Conservation (phyloP, 2,797 vertebrate genomes). For the Avahi laniger region DNA sequence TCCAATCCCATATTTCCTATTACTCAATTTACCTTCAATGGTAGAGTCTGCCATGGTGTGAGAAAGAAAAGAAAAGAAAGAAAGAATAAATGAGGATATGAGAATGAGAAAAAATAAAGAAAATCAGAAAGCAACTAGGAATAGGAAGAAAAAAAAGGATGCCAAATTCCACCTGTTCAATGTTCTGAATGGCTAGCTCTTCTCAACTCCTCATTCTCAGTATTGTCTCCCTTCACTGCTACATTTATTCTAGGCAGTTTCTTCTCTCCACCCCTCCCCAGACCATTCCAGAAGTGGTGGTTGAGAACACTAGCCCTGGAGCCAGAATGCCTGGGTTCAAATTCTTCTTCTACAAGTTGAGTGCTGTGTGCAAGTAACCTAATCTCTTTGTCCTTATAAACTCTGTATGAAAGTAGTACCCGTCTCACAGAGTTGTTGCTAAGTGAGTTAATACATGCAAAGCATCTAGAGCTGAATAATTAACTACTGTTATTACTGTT, state of each 20-base stretch:
- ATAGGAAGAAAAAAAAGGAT: neutral
- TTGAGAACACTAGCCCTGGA: neutral
- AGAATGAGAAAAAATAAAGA: neutral
- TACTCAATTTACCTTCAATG: neutral
- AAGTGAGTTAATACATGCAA: neutral
- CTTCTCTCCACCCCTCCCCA: neutral
- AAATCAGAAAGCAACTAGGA: neutral
- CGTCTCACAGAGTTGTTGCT: neutral
- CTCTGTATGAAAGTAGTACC: neutral
- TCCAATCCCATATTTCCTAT: neutral
- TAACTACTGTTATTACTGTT: neutral
- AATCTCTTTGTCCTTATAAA: neutral
- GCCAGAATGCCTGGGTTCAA: neutral
- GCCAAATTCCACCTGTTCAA: neutral
- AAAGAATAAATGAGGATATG: neutral
- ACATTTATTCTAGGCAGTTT: neutral
- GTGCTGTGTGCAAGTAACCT: neutral
- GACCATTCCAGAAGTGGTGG: neutral
- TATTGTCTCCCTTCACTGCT: neutral
- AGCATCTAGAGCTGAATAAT: neutral
- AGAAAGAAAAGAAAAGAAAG: neutral
- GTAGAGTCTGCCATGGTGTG: neutral
- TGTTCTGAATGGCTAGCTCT: neutral
- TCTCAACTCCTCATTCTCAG: neutral
- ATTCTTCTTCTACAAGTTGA: neutral